phyloP scores from a whole-genome alignment of 2,888 invertebrate species.

The Cetonia aurata region DNA sequence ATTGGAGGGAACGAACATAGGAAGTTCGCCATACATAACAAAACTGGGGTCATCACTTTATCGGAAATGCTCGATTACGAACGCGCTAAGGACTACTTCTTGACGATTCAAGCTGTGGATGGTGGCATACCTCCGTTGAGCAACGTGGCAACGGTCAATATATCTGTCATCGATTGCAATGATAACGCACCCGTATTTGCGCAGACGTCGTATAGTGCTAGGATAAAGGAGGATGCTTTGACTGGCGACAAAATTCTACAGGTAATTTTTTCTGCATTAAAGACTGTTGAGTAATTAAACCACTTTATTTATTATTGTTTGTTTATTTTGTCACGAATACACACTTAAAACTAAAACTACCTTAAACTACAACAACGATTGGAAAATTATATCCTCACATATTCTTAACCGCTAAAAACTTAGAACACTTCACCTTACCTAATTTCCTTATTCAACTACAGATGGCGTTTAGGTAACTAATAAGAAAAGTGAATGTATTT shows the following conservation, averaged over 20 bases:
- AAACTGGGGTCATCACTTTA: conserved; percentile 81
- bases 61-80: conserved; percentile 90
- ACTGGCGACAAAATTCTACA: conserved; percentile 80
- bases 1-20: conserved; percentile 90
- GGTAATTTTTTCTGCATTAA: conserved; percentile 69
- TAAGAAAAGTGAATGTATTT: too few relatives aligned
- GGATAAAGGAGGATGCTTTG: conserved; percentile 83
- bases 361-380: too few relatives aligned
- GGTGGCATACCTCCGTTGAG: conserved; percentile 90
- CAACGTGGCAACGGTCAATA: conserved; percentile 88
- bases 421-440: too few relatives aligned
- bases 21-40: conserved; percentile 82
- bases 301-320: too few relatives aligned
- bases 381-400: too few relatives aligned
- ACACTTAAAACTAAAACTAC: too few relatives aligned
- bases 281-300: too few relatives aligned
- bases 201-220: conserved; percentile 80
- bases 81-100: conserved; percentile 84
- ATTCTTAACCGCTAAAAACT: too few relatives aligned
- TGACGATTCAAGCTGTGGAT: conserved; percentile 92
- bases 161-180: conserved; percentile 87
- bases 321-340: too few relatives aligned
- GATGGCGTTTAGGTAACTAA: too few relatives aligned
- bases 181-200: conserved; percentile 89
- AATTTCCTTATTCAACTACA: too few relatives aligned